Evolutionary conservation across 2,113 vertebrate genomes (phyloP).

Genomic region (Microtus richardsoni): DNA sequence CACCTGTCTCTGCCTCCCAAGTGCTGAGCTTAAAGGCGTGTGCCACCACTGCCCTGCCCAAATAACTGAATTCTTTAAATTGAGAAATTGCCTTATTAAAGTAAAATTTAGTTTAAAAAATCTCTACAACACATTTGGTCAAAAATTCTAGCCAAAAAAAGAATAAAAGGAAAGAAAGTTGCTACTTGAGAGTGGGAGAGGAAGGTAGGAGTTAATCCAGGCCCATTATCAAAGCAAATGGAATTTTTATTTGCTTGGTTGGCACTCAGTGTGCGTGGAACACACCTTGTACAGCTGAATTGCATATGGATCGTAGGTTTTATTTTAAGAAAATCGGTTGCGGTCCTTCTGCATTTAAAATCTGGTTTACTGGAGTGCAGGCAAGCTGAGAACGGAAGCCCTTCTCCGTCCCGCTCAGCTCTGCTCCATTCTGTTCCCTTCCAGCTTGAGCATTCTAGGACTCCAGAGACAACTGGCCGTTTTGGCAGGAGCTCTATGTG

Average conservation of each 20-base stretch:
- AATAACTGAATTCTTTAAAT: slow-evolving; percentile 5
- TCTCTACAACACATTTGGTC: not conserved
- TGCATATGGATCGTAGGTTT: not conserved
- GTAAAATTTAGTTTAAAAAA: not conserved
- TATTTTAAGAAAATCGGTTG: slow-evolving; percentile 61
- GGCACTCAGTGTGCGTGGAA: not conserved
- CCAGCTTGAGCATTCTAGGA: slow-evolving; percentile 34
- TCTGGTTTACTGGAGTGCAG: not conserved
- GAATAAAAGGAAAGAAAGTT: not conserved
- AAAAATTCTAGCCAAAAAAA: not conserved
- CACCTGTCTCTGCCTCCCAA: too few relatives aligned
- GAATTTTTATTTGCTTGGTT: slow-evolving; percentile 1
- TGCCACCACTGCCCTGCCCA: too few relatives aligned
- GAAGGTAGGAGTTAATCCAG: not conserved
- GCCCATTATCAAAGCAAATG: not conserved
- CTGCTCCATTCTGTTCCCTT: not conserved
- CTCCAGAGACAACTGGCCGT: slow-evolving; percentile 62
- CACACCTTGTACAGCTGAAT: not conserved
- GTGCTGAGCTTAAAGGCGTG: too few relatives aligned
- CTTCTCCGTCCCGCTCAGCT: not conserved
- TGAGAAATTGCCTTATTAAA: slow-evolving; percentile 4
- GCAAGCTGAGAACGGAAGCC: not conserved
- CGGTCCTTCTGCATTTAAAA: slow-evolving; percentile 41
- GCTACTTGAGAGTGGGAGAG: not conserved
- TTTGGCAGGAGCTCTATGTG: slow-evolving; percentile 76